Evolutionary conservation across 1,140 invertebrate genomes (phyloP).

Genomic region (Drosophila pruinosa): DNA sequence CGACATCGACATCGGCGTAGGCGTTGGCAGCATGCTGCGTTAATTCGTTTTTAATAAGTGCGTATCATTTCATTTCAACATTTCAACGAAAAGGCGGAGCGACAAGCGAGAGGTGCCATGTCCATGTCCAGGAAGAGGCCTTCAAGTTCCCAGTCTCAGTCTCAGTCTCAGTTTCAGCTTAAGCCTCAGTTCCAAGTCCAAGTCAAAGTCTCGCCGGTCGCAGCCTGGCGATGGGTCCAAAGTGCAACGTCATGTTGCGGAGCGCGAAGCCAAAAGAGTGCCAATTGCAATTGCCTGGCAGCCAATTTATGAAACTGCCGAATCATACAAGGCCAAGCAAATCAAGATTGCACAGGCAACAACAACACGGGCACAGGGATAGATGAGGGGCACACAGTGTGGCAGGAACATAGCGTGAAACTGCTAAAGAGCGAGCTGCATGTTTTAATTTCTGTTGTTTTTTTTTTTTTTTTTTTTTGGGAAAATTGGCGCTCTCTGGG

Average conservation of each 20-base stretch:
- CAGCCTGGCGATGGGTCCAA: too few species aligned
- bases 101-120: not conserved
- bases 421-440: slow-evolving; percentile 57
- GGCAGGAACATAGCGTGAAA: slow-evolving; percentile 42
- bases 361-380: not conserved
- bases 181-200: too few species aligned
- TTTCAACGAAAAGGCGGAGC: slow-evolving; percentile 59
- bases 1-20: not conserved
- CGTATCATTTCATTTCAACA: slow-evolving; percentile 81
- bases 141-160: slow-evolving; percentile 2
- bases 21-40: slow-evolving; percentile 70
- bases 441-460: not conserved
- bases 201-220: slow-evolving; percentile 47
- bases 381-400: not conserved
- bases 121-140: slow-evolving; percentile 32
- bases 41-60: slow-evolving; percentile 82
- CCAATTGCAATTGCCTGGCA: slow-evolving; percentile 80
- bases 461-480: slow-evolving; percentile 5
- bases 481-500: slow-evolving; percentile 64
- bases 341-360: slow-evolving; percentile 70
- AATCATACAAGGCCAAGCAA: slow-evolving; percentile 78
- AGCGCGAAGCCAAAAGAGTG: slow-evolving; percentile 62
- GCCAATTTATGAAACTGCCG: slow-evolving; percentile 81
- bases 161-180: not conserved
- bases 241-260: slow-evolving; percentile 46